These are phyloP conservation scores for Rhaphigaster nebulosa DNA, from an alignment of 2,888 invertebrate genomes.

Conservation along the genomic window DNA sequence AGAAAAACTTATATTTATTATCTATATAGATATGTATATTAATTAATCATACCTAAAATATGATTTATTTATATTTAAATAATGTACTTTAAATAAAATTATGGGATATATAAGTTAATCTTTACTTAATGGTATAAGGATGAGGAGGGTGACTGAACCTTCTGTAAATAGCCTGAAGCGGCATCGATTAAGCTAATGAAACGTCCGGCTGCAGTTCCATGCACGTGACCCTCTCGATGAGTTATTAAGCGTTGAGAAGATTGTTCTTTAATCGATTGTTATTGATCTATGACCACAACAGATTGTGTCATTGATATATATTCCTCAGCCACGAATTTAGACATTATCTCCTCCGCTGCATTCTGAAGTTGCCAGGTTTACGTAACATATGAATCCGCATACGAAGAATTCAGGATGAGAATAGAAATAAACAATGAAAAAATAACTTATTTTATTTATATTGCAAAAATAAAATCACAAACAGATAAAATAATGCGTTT, in stretches of 20 bases:
- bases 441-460: no score
- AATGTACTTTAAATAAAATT: no score
- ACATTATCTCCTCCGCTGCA: neutral
- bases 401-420: neutral
- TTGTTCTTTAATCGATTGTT: neutral
- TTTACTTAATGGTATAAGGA: neutral
- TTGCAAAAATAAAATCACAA: no score
- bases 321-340: neutral
- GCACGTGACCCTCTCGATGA: neutral
- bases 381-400: neutral
- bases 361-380: neutral
- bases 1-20: no score
- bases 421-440: no score
- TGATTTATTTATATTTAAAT: no score
- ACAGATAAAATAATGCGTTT: no score
- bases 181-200: neutral
- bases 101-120: neutral
- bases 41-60: no score
- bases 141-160: neutral
- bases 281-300: neutral
- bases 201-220: neutral
- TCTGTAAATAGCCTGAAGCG: constrained; percentile 7
- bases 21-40: no score
- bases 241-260: neutral
- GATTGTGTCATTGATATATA: neutral